Percentiles rank a stretch among this genome's conserved stretches.
Conservation (phyloP, 2,797 vertebrate species). For the Rhadinocentrus ornatus region DNA sequence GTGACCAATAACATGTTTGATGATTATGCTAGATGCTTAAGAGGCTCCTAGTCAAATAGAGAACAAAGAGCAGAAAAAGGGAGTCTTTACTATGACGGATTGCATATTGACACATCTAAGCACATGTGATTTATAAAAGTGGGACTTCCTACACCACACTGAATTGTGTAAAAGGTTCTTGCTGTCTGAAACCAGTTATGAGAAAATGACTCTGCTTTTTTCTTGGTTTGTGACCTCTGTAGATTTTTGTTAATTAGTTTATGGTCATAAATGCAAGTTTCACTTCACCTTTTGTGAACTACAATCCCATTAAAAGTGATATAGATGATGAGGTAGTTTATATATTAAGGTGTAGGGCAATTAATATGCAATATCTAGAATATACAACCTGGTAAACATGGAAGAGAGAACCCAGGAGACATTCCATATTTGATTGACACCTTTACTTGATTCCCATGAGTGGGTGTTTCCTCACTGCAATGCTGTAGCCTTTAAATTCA, state of each 20-base stretch:
- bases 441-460: constrained; percentile 57
- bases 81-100: not conserved
- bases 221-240: not conserved
- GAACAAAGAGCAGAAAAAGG: not conserved
- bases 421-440: constrained; percentile 35
- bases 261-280: not conserved
- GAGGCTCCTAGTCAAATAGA: not conserved
- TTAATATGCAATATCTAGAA: not conserved
- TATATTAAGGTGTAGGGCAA: not conserved
- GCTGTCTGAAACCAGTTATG: not conserved
- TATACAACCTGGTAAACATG: not conserved
- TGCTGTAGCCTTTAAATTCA: constrained; percentile 73
- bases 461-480: constrained; percentile 55
- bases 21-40: not conserved
- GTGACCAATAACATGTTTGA: not conserved
- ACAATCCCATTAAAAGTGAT: not conserved
- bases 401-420: not conserved
- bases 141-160: not conserved
- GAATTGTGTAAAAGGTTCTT: not conserved
- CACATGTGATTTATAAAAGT: not conserved
- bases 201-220: not conserved
- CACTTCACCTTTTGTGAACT: not conserved
- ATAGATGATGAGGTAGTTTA: not conserved
- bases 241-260: not conserved
- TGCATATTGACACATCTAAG: not conserved